Percentiles rank a stretch among this genome's conserved stretches.
These are phyloP conservation scores for Amphipoea lucens DNA, from an alignment of 2,888 invertebrate species.

Conservation along the genomic window DNA sequence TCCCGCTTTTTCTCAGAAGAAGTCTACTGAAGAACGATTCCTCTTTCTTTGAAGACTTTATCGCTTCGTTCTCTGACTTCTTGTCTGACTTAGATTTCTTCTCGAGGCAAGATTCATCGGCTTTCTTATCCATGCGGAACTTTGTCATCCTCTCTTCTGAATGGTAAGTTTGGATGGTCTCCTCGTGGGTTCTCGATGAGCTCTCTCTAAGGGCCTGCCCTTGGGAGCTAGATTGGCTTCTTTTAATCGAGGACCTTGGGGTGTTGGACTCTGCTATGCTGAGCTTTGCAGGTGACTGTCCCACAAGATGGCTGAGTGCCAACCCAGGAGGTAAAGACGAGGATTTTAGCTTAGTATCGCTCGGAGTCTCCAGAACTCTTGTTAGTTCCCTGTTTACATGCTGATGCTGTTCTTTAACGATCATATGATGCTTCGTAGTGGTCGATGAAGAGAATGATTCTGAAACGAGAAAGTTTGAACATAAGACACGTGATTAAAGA, in stretches of 20 bases:
- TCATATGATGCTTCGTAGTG: constrained; percentile 85
- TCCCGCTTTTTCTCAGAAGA: constrained; percentile 92
- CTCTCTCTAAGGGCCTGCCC: constrained; percentile 83
- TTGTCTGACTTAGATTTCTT: constrained; percentile 88
- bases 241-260: constrained; percentile 86
- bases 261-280: constrained; percentile 86
- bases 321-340: constrained; percentile 92
- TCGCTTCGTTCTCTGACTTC: constrained; percentile 87
- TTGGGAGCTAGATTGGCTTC: constrained; percentile 89
- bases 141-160: constrained; percentile 82
- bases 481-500: not conserved
- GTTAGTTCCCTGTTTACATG: constrained; percentile 84
- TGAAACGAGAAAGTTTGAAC: constrained; percentile 70
- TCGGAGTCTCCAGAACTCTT: constrained; percentile 83
- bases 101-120: constrained; percentile 87
- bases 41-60: constrained; percentile 89
- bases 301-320: constrained; percentile 87
- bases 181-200: constrained; percentile 77
- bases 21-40: constrained; percentile 92
- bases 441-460: constrained; percentile 90
- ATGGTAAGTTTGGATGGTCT: constrained; percentile 74
- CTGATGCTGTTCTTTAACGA: constrained; percentile 84
- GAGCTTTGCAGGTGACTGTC: constrained; percentile 88
- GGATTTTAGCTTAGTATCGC: constrained; percentile 91
- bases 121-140: constrained; percentile 83